These are phyloP conservation scores for Melinaea marsaeus DNA, from an alignment of 2,888 invertebrate genomes.

Conservation along the genomic window DNA sequence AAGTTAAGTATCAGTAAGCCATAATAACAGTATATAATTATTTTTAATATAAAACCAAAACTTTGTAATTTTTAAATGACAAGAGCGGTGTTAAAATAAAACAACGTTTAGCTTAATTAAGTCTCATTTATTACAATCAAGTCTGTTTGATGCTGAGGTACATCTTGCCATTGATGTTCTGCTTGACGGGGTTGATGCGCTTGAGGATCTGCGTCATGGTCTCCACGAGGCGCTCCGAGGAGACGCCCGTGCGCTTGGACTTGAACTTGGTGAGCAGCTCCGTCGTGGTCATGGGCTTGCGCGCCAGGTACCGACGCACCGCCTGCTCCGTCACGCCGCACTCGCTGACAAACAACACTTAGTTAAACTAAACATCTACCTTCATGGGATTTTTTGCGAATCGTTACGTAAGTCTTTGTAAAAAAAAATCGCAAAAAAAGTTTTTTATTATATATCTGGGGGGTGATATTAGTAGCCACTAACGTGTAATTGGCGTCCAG, in stretches of 20 bases:
- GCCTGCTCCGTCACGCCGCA: conserved; percentile 96
- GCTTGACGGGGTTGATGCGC: conserved; percentile 94
- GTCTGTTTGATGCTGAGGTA: conserved; percentile 90
- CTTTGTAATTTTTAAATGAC: too few relatives aligned
- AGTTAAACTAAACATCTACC: not conserved
- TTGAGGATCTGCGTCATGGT: conserved; percentile 97
- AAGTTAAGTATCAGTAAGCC: too few relatives aligned
- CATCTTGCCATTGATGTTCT: conserved; percentile 95
- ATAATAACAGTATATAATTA: too few relatives aligned
- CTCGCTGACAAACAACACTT: conserved; percentile 75
- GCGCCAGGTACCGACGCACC: conserved; percentile 93
- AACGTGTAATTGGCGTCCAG: conserved; percentile 61
- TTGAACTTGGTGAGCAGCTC: conserved; percentile 97
- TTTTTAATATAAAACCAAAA: too few relatives aligned
- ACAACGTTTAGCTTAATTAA: too few relatives aligned
- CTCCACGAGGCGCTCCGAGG: conserved; percentile 93
- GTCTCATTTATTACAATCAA: conserved; percentile 34
- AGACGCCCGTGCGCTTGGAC: conserved; percentile 93
- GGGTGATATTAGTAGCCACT: conserved; percentile 29
- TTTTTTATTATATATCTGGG: too few relatives aligned
- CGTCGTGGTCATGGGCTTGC: conserved; percentile 98
- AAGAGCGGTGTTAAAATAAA: too few relatives aligned
- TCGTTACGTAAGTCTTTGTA: too few relatives aligned
- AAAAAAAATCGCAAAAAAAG: too few relatives aligned
- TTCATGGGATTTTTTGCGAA: not conserved